These are phyloP conservation scores for Napeogenes inachia DNA, from an alignment of 2,888 invertebrate species.

Conservation along the genomic window DNA sequence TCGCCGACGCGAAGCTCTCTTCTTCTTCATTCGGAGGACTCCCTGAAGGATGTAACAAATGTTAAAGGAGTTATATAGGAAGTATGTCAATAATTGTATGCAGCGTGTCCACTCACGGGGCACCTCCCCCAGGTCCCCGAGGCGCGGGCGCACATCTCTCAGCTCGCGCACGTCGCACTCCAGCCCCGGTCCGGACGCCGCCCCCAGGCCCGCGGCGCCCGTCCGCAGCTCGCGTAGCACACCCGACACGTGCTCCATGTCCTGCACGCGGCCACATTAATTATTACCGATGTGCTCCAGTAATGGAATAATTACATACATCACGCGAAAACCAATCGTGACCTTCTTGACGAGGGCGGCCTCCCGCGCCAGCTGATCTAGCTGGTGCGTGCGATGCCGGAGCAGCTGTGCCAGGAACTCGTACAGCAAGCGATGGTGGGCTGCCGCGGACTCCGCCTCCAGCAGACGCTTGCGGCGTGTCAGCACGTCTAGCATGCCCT, in stretches of 20 bases:
- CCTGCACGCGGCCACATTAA: constrained; percentile 49
- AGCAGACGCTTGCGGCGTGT: constrained; percentile 87
- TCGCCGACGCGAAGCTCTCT: constrained; percentile 56
- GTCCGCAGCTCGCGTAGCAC: constrained; percentile 74
- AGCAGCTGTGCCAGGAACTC: constrained; percentile 89
- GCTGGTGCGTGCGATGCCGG: constrained; percentile 80
- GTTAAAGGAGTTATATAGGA: background rate
- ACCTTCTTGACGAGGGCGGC: constrained; percentile 81
- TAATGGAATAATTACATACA: background rate
- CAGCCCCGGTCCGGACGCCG: constrained; percentile 17
- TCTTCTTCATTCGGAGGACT: constrained; percentile 41
- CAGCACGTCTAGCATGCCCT: constrained; percentile 87
- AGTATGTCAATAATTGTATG: background rate
- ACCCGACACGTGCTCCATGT: constrained; percentile 82
- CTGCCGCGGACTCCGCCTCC: constrained; percentile 87
- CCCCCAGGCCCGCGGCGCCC: constrained; percentile 26
- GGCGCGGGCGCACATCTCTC: constrained; percentile 26
- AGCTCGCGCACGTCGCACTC: constrained; percentile 26
- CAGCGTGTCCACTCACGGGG: constrained; percentile 48
- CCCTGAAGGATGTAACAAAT: constrained; percentile 34
- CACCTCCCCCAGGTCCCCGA: constrained; percentile 40
- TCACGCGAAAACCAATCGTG: too few relatives aligned
- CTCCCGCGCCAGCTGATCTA: constrained; percentile 78
- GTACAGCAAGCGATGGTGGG: constrained; percentile 88
- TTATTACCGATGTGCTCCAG: background rate